Evolutionary conservation across 2,797 vertebrate genomes (phyloP).

Genomic region (Betta splendens): DNA sequence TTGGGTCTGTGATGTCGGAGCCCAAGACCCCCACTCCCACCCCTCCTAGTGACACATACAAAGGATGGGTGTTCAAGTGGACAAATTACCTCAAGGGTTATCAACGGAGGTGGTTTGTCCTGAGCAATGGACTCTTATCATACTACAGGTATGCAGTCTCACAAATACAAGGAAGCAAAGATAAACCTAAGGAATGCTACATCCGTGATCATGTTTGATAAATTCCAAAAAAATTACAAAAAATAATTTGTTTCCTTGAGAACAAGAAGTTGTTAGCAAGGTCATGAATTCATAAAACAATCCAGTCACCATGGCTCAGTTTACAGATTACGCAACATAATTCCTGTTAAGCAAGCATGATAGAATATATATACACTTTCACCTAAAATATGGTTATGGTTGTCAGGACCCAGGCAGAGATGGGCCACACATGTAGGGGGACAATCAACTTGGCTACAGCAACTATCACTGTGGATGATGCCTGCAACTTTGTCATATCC

Average conservation of each 20-base stretch:
- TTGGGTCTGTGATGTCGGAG: constrained; percentile 82
- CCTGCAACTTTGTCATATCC: constrained; percentile 98
- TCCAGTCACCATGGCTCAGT: too few relatives aligned
- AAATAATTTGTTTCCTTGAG: neutral
- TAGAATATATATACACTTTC: neutral
- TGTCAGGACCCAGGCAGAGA: constrained; percentile 94
- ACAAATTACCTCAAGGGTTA: constrained; percentile 97
- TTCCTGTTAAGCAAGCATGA: neutral
- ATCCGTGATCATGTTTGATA: neutral
- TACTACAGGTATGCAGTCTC: constrained; percentile 88
- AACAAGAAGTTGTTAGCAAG: neutral
- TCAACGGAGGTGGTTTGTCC: constrained; percentile 94
- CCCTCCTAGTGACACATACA: constrained; percentile 83
- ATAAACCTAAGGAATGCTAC: neutral
- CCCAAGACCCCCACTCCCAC: constrained; percentile 80
- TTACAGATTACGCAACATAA: neutral
- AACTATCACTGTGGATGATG: constrained; percentile 95
- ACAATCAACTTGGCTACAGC: constrained; percentile 97
- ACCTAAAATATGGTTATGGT: constrained; percentile 1
- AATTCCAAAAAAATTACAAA: neutral
- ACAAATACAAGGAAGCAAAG: neutral
- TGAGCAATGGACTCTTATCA: constrained; percentile 94
- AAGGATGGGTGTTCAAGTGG: constrained; percentile 98
- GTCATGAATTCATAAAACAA: too few relatives aligned
- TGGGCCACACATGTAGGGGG: constrained; percentile 96